These are phyloP conservation scores for Spisula subtruncata DNA, from an alignment of 2,888 invertebrate species.

Conservation along the genomic window DNA sequence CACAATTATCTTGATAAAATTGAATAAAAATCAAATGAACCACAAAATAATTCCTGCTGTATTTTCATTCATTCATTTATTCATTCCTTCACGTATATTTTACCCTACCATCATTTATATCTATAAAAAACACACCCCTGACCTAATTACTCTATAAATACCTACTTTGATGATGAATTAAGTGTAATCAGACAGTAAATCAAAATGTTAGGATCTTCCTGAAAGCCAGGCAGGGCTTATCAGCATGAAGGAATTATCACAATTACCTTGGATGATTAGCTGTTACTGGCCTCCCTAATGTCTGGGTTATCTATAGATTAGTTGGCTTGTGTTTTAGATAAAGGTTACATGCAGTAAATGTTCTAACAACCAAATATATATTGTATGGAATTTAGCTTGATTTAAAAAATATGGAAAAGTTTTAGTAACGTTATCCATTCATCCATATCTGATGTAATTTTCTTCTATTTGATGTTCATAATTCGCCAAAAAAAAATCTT, in stretches of 20 bases:
- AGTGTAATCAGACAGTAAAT: neutral
- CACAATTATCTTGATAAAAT: neutral
- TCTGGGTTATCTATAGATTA: neutral
- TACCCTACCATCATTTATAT: neutral
- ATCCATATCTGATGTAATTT: no score
- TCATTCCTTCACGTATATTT: no score
- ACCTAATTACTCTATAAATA: slow-evolving; percentile 3
- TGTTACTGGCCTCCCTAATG: neutral
- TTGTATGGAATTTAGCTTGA: no score
- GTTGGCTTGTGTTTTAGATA: neutral
- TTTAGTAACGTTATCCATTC: no score
- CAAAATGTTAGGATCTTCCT: slow-evolving; percentile 8
- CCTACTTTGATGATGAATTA: neutral
- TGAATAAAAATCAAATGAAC: neutral
- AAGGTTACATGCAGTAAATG: neutral
- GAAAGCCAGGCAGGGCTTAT: slow-evolving; percentile 38
- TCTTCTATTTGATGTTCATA: no score
- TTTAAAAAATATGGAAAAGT: neutral
- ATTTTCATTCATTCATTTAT: no score
- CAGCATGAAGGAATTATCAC: neutral
- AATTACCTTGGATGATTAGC: slow-evolving; percentile 10
- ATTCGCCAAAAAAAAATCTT: no score
- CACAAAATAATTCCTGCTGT: no score
- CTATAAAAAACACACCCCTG: slow-evolving; percentile 2
- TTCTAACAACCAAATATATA: neutral